Conservation (phyloP, 2,113 vertebrate species). For the Xenus cinereus region DNA sequence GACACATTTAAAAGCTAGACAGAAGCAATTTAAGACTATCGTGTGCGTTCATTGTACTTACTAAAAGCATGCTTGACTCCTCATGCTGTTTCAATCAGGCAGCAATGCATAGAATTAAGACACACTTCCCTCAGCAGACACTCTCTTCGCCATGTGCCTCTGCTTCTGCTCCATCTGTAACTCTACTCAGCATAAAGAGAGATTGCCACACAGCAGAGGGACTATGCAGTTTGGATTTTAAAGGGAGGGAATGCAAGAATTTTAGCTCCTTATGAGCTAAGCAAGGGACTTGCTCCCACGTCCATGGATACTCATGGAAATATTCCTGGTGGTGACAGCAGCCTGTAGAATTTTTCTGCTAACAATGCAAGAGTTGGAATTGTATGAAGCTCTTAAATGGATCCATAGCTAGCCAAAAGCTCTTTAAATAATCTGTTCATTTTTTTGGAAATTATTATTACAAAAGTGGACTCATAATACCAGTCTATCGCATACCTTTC, state of each 20-base stretch:
- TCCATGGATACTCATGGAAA: neutral
- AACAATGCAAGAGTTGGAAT: neutral
- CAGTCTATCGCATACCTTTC: neutral
- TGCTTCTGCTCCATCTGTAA: neutral
- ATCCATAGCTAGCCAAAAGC: neutral
- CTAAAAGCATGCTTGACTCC: neutral
- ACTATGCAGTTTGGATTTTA: neutral
- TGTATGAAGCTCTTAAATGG: neutral
- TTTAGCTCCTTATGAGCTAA: neutral
- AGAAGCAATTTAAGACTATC: neutral
- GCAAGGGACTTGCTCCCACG: neutral
- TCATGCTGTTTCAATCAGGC: neutral
- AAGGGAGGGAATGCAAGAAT: neutral
- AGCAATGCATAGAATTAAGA: neutral
- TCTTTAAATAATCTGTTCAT: neutral
- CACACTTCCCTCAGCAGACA: neutral
- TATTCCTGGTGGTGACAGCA: neutral
- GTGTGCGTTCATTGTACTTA: neutral
- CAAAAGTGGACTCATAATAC: neutral
- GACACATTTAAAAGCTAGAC: neutral
- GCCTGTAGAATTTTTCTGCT: neutral
- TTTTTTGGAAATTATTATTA: neutral
- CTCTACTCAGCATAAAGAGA: neutral
- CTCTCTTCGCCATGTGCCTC: neutral
- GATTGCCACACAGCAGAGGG: neutral